Percentiles rank a stretch among this genome's conserved stretches.
These are phyloP conservation scores for Chrysemys picta DNA, from an alignment of 2,113 vertebrate genomes.

Conservation along the genomic window DNA sequence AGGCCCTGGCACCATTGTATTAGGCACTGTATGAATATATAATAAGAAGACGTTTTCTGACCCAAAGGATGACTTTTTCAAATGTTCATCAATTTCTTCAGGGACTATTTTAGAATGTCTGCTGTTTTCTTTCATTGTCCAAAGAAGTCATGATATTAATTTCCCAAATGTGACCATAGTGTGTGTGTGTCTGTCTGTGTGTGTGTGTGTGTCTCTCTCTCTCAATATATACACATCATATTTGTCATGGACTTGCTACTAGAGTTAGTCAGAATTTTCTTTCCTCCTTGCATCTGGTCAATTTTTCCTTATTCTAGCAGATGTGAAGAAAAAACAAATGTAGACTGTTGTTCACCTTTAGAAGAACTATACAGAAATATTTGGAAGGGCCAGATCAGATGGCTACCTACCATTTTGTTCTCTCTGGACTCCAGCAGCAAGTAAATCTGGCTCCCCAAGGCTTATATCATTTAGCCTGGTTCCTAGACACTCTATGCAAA, in stretches of 20 bases:
- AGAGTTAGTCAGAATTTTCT: not conserved
- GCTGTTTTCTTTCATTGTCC: not conserved
- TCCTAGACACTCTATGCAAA: slow-evolving; percentile 96
- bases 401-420: slow-evolving; percentile 94
- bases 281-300: not conserved
- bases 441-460: slow-evolving; percentile 96
- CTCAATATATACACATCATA: not conserved
- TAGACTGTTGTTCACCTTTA: not conserved
- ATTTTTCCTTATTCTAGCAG: not conserved
- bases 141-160: not conserved
- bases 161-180: not conserved
- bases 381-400: not conserved
- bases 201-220: no score
- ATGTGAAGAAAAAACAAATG: not conserved
- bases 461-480: slow-evolving; percentile 97
- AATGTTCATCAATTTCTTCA: not conserved
- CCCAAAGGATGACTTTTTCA: not conserved
- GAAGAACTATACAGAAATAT: not conserved
- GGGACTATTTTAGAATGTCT: slow-evolving; percentile 5
- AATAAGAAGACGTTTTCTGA: not conserved
- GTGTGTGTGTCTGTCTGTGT: not conserved
- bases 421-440: slow-evolving; percentile 96
- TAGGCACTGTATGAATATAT: slow-evolving; percentile 11
- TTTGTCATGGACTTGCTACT: not conserved
- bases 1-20: not conserved